Evolutionary conservation across 2,888 invertebrate genomes (phyloP).

Genomic region (Cataglyphis rosenhaueri): DNA sequence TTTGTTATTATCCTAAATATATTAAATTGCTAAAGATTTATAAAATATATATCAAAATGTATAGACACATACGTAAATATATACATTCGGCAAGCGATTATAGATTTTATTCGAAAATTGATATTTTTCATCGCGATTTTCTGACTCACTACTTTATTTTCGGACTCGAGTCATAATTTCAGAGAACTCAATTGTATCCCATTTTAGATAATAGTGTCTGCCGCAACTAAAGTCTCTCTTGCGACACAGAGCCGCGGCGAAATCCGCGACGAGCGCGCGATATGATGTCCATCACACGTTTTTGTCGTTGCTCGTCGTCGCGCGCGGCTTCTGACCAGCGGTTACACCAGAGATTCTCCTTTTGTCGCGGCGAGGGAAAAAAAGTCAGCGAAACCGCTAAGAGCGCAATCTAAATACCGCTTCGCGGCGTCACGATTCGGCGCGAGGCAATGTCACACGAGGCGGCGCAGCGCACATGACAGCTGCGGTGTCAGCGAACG

Average conservation of each 20-base stretch:
- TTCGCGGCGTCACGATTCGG: slow-evolving; percentile 84
- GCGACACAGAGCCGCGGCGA: slow-evolving; percentile 42
- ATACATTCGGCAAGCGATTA: background rate
- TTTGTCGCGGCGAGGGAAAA: slow-evolving; percentile 81
- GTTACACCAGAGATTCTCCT: slow-evolving; percentile 79
- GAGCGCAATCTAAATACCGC: slow-evolving; percentile 86
- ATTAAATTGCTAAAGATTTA: background rate
- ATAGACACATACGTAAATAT: background rate
- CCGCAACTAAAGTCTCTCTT: slow-evolving; percentile 48
- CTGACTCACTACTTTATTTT: slow-evolving; percentile 3
- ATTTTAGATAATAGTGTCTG: slow-evolving; percentile 49
- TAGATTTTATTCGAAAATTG: background rate
- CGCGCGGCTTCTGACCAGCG: slow-evolving; percentile 80
- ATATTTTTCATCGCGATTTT: background rate
- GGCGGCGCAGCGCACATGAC: slow-evolving; percentile 57
- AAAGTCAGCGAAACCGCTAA: slow-evolving; percentile 84
- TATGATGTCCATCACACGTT: slow-evolving; percentile 55
- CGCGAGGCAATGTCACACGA: slow-evolving; percentile 80
- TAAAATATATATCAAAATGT: background rate
- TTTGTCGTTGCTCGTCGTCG: slow-evolving; percentile 44
- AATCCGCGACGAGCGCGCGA: slow-evolving; percentile 27
- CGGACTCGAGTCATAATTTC: background rate
- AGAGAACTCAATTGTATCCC: slow-evolving; percentile 9
- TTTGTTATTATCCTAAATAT: background rate
- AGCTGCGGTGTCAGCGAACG: background rate